Conservation (phyloP, 2,113 vertebrate genomes). For the Chaenogobius annularis region DNA sequence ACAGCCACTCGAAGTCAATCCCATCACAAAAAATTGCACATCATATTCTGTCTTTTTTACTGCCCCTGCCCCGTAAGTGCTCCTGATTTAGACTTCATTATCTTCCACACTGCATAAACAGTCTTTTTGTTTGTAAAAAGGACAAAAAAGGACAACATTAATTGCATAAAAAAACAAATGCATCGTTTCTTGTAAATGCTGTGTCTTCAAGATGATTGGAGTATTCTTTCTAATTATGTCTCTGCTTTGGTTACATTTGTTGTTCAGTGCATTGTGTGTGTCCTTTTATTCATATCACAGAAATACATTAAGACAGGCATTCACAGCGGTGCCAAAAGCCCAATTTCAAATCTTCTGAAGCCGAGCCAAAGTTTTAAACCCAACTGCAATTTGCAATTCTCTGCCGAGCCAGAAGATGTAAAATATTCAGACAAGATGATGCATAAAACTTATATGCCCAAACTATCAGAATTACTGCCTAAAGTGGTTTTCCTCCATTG, state of each 20-base stretch:
- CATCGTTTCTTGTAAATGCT: not conserved
- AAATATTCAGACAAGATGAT: constrained; percentile 6
- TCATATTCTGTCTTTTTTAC: no score
- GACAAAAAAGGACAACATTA: not conserved
- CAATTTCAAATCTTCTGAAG: constrained; percentile 9
- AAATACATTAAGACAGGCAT: constrained; percentile 7
- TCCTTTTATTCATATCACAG: constrained; percentile 6
- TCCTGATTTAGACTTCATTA: not conserved
- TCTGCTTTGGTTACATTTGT: constrained; percentile 6
- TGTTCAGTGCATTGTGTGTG: constrained; percentile 6
- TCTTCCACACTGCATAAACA: not conserved
- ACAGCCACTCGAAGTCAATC: no score
- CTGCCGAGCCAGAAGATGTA: not conserved
- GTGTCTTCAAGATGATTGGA: not conserved
- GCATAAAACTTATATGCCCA: constrained; percentile 4
- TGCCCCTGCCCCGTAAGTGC: not conserved
- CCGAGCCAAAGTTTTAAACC: constrained; percentile 5
- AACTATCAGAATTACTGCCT: constrained; percentile 9
- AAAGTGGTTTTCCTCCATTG: constrained; percentile 2
- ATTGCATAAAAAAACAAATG: not conserved
- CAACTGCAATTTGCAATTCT: constrained; percentile 10
- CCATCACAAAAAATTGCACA: no score
- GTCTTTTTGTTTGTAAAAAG: not conserved
- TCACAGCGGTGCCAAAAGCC: constrained; percentile 4
- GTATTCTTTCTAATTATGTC: constrained; percentile 6